Percentiles rank a stretch among this genome's conserved stretches.
phyloP scores from a whole-genome alignment of 2,797 vertebrate genomes.

The Mormyrus hasselquistii region DNA sequence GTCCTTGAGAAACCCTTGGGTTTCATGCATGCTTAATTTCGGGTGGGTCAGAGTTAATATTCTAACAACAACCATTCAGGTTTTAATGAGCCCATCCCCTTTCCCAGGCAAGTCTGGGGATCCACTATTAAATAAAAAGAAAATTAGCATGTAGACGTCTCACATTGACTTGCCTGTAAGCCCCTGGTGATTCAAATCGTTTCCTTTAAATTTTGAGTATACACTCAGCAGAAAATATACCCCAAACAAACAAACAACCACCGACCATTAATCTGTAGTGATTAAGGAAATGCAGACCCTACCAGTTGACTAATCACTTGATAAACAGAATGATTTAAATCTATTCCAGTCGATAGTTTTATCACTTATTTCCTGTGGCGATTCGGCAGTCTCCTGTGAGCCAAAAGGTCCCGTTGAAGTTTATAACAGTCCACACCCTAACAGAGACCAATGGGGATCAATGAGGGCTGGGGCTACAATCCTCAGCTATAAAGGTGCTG shows the following conservation, averaged over 20 bases:
- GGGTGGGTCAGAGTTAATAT: not conserved
- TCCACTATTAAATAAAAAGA: not conserved
- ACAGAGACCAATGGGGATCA: not conserved
- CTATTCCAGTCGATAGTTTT: not conserved
- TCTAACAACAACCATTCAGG: not conserved
- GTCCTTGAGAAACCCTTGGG: not conserved
- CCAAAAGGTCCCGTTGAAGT: not conserved
- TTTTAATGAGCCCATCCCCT: not conserved
- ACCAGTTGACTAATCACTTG: not conserved
- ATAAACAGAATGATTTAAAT: not conserved
- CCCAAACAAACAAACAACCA: not conserved
- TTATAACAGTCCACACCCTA: not conserved
- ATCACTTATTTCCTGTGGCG: not conserved
- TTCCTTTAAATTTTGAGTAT: not conserved
- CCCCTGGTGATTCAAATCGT: not conserved
- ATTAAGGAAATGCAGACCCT: constrained; percentile 11
- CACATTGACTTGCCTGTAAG: not conserved
- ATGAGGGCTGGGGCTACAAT: not conserved
- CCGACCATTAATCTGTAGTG: constrained; percentile 14
- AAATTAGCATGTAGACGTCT: not conserved
- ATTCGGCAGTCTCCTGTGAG: not conserved
- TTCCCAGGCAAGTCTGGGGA: not conserved
- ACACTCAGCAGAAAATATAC: not conserved
- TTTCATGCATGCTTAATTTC: not conserved
- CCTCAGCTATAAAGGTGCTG: not conserved